Evolutionary conservation across 2,113 vertebrate species (phyloP), one percentile per base, ranked within the genome.

Genomic region (Nematolebias whitei): DNA sequence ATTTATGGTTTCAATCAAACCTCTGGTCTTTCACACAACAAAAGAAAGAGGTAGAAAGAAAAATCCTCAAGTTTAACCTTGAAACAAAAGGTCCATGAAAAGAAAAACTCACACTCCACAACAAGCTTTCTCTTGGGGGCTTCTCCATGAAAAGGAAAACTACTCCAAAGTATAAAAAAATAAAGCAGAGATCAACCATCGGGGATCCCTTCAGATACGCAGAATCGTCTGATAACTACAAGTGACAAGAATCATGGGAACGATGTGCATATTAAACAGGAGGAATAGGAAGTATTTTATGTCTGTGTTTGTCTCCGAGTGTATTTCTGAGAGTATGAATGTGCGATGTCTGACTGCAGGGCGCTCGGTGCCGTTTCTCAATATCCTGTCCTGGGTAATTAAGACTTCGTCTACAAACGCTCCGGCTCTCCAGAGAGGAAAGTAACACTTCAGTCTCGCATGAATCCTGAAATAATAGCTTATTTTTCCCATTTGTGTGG

Each of bases 371-470:
- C 53, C 11, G 35, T 57, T 77, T 85, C 80, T 77, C 76, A 81
- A 80, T 85, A 78, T 79, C 70, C 79, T 88, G 74, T 80, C 79
- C 50, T 47, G 59, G 16, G 68, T 83, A 80, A 86, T 87, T 83
- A 83, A 82, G 69, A 68, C 41, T 65, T 80, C 63, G 39, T 48
- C 64, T 63, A 64, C 60, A 68, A 78, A 80, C 64, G 60, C 53
- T 49, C 55, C 48, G 49, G 43, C 47, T 80, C 77, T 58, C 72
- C 26, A n/a, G 58, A 70, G 76, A 73, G 59, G 51, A 69, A 78
- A 47, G 43, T 20, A 39, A 41, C 72, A 56, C 45, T 51, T 63
- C 59, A 5, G 53, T 73, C 58, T 67, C 72, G 68, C 82, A 52
- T 24, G 59, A 63, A 64, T 63, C 23, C 76, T 71, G 60, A 73